Evolutionary conservation across 92 coral and sea anemone genomes (phyloP).

Genomic region (Parazoanthus atlanticus): DNA sequence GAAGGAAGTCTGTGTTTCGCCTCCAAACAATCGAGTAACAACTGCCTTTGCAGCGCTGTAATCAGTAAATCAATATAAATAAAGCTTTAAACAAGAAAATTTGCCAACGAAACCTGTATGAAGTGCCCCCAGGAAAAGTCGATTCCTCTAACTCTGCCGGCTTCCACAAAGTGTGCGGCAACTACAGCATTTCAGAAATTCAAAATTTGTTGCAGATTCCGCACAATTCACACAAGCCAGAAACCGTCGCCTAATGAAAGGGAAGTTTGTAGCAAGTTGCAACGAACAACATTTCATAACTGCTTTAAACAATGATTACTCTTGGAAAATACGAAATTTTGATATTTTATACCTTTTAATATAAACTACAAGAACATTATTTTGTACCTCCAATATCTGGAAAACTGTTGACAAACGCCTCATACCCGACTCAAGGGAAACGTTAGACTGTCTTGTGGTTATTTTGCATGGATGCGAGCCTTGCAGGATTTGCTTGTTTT

Average conservation of each 20-base stretch:
- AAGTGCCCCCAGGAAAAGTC: too few relatives aligned
- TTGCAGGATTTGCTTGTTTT: neutral
- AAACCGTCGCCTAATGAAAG: neutral
- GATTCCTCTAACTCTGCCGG: too few relatives aligned
- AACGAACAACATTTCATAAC: neutral
- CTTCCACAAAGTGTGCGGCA: neutral
- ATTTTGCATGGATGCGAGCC: too few relatives aligned
- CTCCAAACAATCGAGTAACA: neutral
- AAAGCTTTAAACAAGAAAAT: too few relatives aligned
- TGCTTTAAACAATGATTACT: neutral
- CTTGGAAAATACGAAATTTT: neutral
- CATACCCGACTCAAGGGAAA: neutral
- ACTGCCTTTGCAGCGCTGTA: too few relatives aligned
- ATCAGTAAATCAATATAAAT: too few relatives aligned
- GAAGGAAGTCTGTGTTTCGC: neutral
- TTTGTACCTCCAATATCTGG: neutral
- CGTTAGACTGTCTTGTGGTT: neutral
- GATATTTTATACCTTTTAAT: too few relatives aligned
- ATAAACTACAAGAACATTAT: neutral
- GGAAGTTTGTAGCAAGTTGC: neutral
- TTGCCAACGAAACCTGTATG: too few relatives aligned
- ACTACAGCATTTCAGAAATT: neutral
- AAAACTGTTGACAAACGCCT: slow-evolving; percentile 1
- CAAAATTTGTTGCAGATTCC: neutral
- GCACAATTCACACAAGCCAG: neutral